Base-by-base conservation (phyloP, 1,140 invertebrate species). In the Pogonus chalceus region DNA sequence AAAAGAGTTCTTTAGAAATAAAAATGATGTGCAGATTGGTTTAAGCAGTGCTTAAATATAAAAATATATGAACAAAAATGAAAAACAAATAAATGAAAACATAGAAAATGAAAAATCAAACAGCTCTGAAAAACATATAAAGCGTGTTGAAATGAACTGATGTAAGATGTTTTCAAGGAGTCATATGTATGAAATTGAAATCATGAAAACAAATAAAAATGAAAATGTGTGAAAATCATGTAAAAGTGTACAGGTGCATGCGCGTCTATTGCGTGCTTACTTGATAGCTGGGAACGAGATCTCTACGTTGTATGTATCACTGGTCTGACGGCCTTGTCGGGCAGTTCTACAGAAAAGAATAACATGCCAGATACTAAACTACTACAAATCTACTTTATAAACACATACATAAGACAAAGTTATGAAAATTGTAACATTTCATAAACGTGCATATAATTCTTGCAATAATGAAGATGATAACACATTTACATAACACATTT, bases 211-310 rank as follows among this genome's bases (percentile, higher is more conserved):
- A 7, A 14, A 31, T 31, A 31, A 31, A 7, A 14, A 14, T 4
- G 26, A 31, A 31, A 14, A 31, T 31, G 26, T 31, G 14, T 7
- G 26, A 31, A 7, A 14, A 31, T 62, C 62, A 51, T 60, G 24
- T 50, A 58, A 56, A 52, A 51, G 52, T 43, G 31, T 58, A 48
- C n/a, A 57, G 63, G 35, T 56, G 53, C 59, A 60, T 59, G 61
- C 61, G 18, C 14, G 23, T 31, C 10, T 31, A 59, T 43, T 50
- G 43, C 51, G 65, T 66, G 83, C 88, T 89, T 86, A 92, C 90
- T 90, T 91, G 76, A 90, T 82, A 62, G 90, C 85, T 63, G 88
- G 90, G 80, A 93, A 94, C 65, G 86, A 82, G 67, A 94, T 87
- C 75, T 90, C 85, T 66, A 94, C 80, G 74, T 80, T 84, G 77